Evolutionary conservation across 2,888 invertebrate genomes (phyloP), one percentile per base, ranked within the genome.

Genomic region (Eupithecia vulgata): DNA sequence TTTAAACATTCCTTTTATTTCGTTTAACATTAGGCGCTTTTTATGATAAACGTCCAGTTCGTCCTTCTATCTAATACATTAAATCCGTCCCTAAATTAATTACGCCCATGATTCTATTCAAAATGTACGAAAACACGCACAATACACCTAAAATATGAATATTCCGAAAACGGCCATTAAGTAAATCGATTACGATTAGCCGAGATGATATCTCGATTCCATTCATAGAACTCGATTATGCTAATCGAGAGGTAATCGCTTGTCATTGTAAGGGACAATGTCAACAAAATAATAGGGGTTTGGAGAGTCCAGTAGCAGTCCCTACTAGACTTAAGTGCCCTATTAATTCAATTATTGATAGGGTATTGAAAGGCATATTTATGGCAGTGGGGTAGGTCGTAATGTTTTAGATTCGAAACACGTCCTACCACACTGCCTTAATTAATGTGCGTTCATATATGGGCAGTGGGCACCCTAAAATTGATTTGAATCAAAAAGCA

Each of bases 201-300:
- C 67, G 62, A 57, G 67, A 66, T 69, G 76, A 74, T 79, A 77
- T 78, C 78, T 72, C 77, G 78, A 76, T 67, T 72, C 73, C 74
- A 70, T 78, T 75, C 75, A 72, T 68, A 68, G 61, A 73, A 72
- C 73, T 77, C 76, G 78, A 78, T 79, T 78, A 79, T 79, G 76
- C 73, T 72, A 78, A 78, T 79, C 67, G 70, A 52, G 67, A 45
- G 66, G 65, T 77, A 76, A 78, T 76, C 74, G 73, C 70, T 76
- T 73, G 76, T 52, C 52, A 52, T 52, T 52, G 52, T 12, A 57
- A 5, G 57, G 57, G 57, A 57, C 57, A 25, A 57, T 57, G 57
- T 57, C 57, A 57, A 57, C 57, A 57, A 25, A 57, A 25, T 57
- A 57, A 57, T 57, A 25, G 57, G 25, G 57, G 21, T 12, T 25